Percentiles rank a stretch among this genome's conserved stretches.
These are phyloP conservation scores for Dryococelus australis DNA, from an alignment of 2,888 invertebrate species.

Conservation along the genomic window DNA sequence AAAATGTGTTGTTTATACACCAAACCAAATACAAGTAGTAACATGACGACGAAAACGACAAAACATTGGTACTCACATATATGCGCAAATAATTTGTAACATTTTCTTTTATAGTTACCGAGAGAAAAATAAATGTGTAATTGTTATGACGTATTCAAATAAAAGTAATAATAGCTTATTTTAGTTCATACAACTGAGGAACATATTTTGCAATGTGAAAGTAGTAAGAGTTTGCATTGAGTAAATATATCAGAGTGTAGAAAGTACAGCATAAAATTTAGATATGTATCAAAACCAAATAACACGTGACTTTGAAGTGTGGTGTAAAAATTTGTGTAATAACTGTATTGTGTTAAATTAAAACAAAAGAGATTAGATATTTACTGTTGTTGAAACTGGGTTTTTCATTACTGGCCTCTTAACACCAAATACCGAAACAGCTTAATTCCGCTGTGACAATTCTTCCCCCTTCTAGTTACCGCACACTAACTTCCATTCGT, in stretches of 20 bases:
- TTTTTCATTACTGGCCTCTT: no score
- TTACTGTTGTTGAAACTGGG: not conserved
- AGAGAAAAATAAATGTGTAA: not conserved
- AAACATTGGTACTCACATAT: not conserved
- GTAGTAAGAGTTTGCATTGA: slow-evolving; percentile 6
- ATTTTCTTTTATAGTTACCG: not conserved
- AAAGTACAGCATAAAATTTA: not conserved
- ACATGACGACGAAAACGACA: no score
- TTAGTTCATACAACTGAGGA: not conserved
- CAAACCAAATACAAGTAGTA: no score
- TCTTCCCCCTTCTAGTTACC: no score
- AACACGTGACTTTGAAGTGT: not conserved
- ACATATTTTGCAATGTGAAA: not conserved
- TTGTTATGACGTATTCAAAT: not conserved
- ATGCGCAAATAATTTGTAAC: not conserved
- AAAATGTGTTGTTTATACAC: no score
- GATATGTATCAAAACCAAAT: not conserved
- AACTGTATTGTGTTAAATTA: not conserved
- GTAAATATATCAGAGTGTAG: not conserved
- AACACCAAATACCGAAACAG: no score
- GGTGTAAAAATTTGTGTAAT: not conserved
- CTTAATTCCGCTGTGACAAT: no score
- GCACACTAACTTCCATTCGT: no score
- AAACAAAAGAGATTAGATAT: not conserved
- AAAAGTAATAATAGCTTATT: not conserved